Conservation (phyloP, 2,113 vertebrate genomes). For the Phoxinus phoxinus region DNA sequence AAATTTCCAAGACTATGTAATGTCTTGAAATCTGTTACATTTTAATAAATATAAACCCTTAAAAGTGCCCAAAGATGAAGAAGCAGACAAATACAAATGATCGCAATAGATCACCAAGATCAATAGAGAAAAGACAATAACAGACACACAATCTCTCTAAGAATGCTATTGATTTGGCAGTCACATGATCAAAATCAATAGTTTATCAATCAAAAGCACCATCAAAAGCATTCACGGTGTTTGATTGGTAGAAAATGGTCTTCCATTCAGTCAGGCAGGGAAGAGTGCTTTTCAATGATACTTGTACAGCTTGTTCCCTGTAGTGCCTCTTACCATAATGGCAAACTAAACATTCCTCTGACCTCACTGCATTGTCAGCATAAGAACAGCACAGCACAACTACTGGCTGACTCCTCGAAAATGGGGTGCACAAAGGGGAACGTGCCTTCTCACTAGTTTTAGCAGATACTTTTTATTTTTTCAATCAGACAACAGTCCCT, state of each 20-base stretch:
- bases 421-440: slow-evolving; percentile 19
- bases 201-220: not conserved
- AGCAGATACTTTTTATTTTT: not conserved
- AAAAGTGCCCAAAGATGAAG: not conserved
- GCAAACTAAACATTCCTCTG: slow-evolving; percentile 33
- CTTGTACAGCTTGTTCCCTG: slow-evolving; percentile 24
- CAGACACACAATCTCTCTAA: not conserved
- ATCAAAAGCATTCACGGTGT: not conserved
- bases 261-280: not conserved
- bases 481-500: not conserved
- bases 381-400: slow-evolving; percentile 24
- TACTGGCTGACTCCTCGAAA: not conserved
- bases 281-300: slow-evolving; percentile 31
- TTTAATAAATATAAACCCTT: not conserved
- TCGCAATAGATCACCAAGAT: not conserved
- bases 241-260: not conserved
- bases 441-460: not conserved
- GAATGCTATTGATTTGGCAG: not conserved
- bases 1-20: too few relatives aligned
- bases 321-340: slow-evolving; percentile 21
- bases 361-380: slow-evolving; percentile 29
- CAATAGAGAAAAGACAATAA: not conserved
- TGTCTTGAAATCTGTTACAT: not conserved
- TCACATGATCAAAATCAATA: not conserved
- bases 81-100: not conserved